Evolutionary conservation across 2,797 vertebrate genomes (phyloP), one percentile per base, ranked within the genome.

Genomic region (Erethizon dorsatum): DNA sequence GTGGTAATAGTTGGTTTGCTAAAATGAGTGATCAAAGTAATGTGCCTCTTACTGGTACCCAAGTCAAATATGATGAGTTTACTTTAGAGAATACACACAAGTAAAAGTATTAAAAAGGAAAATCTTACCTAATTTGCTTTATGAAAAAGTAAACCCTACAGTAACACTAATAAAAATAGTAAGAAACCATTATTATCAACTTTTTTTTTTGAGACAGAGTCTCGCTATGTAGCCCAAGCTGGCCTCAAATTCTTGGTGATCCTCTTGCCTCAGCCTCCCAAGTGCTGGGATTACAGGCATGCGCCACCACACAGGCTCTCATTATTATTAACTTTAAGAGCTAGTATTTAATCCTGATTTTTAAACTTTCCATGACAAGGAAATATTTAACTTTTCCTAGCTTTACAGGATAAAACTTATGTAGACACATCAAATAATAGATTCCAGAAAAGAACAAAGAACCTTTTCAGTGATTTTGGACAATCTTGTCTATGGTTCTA

Each of bases 371-470:
- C 56, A 73, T 0, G 5, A 61, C 56, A 87, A 11, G 45, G 31
- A 73, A 73, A 73, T 73, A 45, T 26, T 73, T 45, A 41, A 45
- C 71, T 73, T 26, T 73, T 45, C 63, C 17, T 69, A 69, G n/a
- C 2, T 20, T 69, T 37, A 69, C 37, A 8, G 41, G 18, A 78
- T 80, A 45, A 75, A 61, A 79, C 33, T 31, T 47, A 67, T 73
- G 96, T 8, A n/a, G 6, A 37, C 71, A 84, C 4, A 84, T 56
- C 31, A 85, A 79, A 87, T 56, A 78, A 47, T 0, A 24, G 0
- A 73, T 69, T 57, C 79, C 1, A 78, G 73, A 92, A 94, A 96
- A 84, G 57, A 94, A 90, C 12, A 83, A 69, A 96, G 82, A 63
- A 88, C 73, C 9, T 6, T 88, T 59, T 96, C 18, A 26, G 65